Evolutionary conservation across 2,113 vertebrate species (phyloP).

Genomic region (Onychorhynchus coronatus): DNA sequence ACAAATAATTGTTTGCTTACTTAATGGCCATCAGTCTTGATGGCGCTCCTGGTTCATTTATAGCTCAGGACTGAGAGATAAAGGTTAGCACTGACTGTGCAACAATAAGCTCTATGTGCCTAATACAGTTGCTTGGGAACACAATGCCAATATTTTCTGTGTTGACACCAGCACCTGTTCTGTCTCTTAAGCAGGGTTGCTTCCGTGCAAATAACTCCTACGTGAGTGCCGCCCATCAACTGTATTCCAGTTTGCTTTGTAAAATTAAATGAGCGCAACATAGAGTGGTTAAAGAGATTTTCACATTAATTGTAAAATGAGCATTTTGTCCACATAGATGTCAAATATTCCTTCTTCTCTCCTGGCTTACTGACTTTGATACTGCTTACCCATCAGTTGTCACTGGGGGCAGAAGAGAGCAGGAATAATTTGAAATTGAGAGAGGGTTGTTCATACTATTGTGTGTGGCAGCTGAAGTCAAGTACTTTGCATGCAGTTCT

Average conservation of each 20-base stretch:
- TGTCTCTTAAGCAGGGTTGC: slow-evolving; percentile 4
- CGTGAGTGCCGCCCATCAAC: not conserved
- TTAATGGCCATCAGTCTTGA: slow-evolving; percentile 10
- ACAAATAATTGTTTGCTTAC: slow-evolving; percentile 37
- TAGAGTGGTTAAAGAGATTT: not conserved
- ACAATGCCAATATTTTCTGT: slow-evolving; percentile 21
- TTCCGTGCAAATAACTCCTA: not conserved
- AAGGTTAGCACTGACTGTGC: not conserved
- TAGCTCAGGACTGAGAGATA: slow-evolving; percentile 17
- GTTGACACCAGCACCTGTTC: slow-evolving; percentile 32
- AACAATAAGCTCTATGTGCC: slow-evolving; percentile 15
- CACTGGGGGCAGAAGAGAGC: not conserved
- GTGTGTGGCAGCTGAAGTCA: not conserved
- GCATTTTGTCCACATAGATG: accelerated
- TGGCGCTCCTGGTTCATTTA: not conserved
- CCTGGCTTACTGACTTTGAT: not conserved
- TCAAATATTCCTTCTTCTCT: not conserved
- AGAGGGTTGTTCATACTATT: not conserved
- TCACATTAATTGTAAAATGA: not conserved
- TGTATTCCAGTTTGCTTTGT: not conserved
- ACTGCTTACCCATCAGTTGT: not conserved
- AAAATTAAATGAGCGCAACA: not conserved
- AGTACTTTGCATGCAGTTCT: not conserved
- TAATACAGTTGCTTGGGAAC: slow-evolving; percentile 58
- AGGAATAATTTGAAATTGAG: not conserved